Percentiles rank a stretch among this genome's conserved stretches.
These are phyloP conservation scores for Elmis aenea DNA, from an alignment of 2,888 invertebrate species.

Conservation along the genomic window DNA sequence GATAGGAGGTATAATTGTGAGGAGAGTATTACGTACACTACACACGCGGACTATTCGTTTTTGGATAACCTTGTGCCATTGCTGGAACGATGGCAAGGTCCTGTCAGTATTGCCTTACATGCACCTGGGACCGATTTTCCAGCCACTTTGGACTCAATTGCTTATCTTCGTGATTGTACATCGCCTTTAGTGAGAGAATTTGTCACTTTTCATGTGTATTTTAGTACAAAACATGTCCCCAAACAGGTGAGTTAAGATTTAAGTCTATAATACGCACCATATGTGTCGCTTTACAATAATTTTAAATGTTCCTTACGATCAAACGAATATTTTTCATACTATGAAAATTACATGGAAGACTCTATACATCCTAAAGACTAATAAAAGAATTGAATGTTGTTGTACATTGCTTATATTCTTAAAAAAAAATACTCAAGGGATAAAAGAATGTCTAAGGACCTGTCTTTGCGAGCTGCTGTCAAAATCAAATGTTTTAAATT, in stretches of 20 bases:
- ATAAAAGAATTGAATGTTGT: no score
- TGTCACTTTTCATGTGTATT: constrained; percentile 87
- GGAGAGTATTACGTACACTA: constrained; percentile 85
- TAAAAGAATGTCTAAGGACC: no score
- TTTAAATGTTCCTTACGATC: no score
- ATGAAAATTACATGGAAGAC: no score
- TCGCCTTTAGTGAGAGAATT: constrained; percentile 67
- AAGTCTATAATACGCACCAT: no score
- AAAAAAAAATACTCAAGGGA: no score
- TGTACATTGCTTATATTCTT: no score
- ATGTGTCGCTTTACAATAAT: no score
- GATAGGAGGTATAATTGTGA: constrained; percentile 64
- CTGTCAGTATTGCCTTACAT: constrained; percentile 81
- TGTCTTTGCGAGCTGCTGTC: no score
- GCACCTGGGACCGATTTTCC: constrained; percentile 80
- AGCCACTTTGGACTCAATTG: constrained; percentile 72
- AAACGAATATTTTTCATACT: no score
- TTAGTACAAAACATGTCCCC: constrained; percentile 81
- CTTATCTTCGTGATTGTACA: constrained; percentile 73
- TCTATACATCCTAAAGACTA: no score
- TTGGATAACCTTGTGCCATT: constrained; percentile 84
- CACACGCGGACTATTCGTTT: constrained; percentile 88
- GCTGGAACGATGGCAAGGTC: constrained; percentile 81
- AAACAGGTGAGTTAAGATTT: constrained; percentile 49
- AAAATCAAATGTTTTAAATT: no score